Evolutionary conservation across 2,797 vertebrate genomes (phyloP).

Genomic region (Dendrocincla tyrannina): DNA sequence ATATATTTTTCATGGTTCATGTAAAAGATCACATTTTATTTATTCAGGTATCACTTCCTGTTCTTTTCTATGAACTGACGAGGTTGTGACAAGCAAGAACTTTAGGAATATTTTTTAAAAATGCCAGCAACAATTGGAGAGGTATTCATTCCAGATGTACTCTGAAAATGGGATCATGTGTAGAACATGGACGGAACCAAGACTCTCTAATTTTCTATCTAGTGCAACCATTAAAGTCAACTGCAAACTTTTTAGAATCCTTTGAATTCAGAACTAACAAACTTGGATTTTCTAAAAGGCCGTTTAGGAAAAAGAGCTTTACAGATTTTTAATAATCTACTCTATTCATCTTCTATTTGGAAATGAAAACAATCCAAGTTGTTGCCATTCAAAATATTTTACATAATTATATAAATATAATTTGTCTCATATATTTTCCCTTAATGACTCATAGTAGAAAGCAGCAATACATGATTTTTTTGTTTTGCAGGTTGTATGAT

Average conservation of each 20-base stretch:
- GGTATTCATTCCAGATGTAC: neutral
- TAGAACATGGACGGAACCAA: slow-evolving; percentile 10
- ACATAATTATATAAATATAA: neutral
- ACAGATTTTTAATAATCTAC: slow-evolving; percentile 26
- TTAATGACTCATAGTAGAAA: neutral
- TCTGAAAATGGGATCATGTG: slow-evolving; percentile 27
- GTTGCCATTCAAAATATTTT: slow-evolving; percentile 31
- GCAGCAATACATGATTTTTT: slow-evolving; percentile 47
- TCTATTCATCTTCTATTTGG: slow-evolving; percentile 31
- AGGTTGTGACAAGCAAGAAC: slow-evolving; percentile 1
- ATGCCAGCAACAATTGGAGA: neutral
- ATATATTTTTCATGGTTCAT: slow-evolving; percentile 61
- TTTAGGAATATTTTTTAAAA: slow-evolving; percentile 19
- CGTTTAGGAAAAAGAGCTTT: slow-evolving; percentile 22
- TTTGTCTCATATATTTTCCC: slow-evolving; percentile 2
- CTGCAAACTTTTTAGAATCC: slow-evolving; percentile 14
- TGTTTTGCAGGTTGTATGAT: slow-evolving; percentile 41
- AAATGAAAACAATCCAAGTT: slow-evolving; percentile 25
- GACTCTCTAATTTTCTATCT: slow-evolving; percentile 46
- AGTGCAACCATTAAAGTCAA: neutral
- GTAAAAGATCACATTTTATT: slow-evolving; percentile 42
- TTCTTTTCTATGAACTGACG: slow-evolving; percentile 62
- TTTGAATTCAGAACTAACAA: slow-evolving; percentile 28
- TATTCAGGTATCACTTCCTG: slow-evolving; percentile 9
- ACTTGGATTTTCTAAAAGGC: slow-evolving; percentile 22